Conservation (phyloP, 2,888 invertebrate species). For the Troides aeacus region DNA sequence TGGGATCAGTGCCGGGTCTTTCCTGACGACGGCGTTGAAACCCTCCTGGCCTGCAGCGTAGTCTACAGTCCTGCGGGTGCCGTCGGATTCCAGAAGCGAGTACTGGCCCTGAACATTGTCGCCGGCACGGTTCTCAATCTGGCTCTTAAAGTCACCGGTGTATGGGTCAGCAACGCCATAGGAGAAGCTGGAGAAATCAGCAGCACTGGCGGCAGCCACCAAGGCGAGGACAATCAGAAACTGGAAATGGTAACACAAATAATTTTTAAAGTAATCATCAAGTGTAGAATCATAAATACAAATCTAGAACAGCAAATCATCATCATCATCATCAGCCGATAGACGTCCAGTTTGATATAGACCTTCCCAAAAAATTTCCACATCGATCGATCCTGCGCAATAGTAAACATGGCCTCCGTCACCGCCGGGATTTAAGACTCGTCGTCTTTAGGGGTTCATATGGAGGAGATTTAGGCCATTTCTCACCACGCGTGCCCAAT, state of each 20-base stretch:
- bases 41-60: slow-evolving; percentile 78
- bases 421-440: no score
- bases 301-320: no score
- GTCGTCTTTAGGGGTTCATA: no score
- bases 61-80: slow-evolving; percentile 76
- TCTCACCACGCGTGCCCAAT: no score
- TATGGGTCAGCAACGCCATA: slow-evolving; percentile 79
- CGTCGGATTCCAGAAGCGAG: slow-evolving; percentile 77
- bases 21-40: slow-evolving; percentile 79
- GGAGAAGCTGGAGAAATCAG: slow-evolving; percentile 68
- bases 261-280: not conserved
- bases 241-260: slow-evolving; percentile 40
- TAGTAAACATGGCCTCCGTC: no score
- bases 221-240: slow-evolving; percentile 58
- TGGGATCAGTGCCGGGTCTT: slow-evolving; percentile 65
- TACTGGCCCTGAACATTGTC: slow-evolving; percentile 77
- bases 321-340: no score
- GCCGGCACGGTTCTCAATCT: slow-evolving; percentile 72
- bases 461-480: no score
- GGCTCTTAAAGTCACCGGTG: slow-evolving; percentile 79
- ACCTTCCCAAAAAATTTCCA: no score
- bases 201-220: slow-evolving; percentile 45
- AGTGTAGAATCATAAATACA: no score
- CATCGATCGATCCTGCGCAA: no score
- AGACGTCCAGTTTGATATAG: no score